Evolutionary conservation across 2,888 invertebrate genomes (phyloP), one percentile per base, ranked within the genome.

Genomic region (Oxyscelio sp.): DNA sequence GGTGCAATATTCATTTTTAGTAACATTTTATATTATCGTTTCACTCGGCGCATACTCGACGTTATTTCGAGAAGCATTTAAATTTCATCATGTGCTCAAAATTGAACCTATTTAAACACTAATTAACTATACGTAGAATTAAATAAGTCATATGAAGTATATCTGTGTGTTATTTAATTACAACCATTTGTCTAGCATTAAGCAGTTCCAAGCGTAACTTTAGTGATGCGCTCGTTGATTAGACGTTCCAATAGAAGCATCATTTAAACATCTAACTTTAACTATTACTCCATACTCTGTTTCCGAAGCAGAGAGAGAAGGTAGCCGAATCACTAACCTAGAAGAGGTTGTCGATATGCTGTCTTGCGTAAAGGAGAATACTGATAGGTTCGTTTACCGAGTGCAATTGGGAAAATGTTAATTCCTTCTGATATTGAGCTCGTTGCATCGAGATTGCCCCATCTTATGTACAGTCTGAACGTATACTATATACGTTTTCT

Each of bases 191-290:
- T 58, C 45, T 77, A 71, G 71, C 65, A 22, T 75, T 59, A 65
- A 52, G 75, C 71, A 71, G 66, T 77, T 71, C n/a, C 50, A n/a
- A 27, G 68, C 56, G 58, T 48, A 73, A 84, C 73, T 58, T 71
- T 40, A 73, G 63, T 85, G 85, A 81, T 85, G 83, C 19, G 52
- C 78, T 83, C 82, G 59, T 85, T 89, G 89, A 89, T 89, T 89
- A 85, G 87, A 89, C 85, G 82, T 79, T 74, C 79, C 68, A 81
- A 77, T 83, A 77, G 82, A 85, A 87, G 83, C 86, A 58, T 74
- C 87, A 87, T 87, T 89, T 89, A 87, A 83, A 85, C 87, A 85
- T 84, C 87, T 84, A 89, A 90, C 88, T 90, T 90, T 87, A 85
- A 89, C 90, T 89, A 89, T 87, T 88, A 86, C 77, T 83, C 77